Base-by-base conservation (phyloP, 2,888 invertebrate genomes). In the Antheraea yamamai region DNA sequence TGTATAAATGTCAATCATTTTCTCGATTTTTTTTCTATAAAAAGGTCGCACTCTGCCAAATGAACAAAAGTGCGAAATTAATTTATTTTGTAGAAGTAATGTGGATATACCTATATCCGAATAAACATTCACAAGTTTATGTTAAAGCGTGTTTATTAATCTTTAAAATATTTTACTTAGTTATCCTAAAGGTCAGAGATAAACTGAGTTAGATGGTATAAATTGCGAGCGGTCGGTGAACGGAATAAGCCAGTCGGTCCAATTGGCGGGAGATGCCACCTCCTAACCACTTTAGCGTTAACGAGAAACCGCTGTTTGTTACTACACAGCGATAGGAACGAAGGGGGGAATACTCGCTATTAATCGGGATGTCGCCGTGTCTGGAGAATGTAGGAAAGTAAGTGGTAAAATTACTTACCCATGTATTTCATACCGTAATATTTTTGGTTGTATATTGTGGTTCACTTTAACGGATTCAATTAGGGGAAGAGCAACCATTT, bases 251-350 rank as follows among this genome's bases (percentile, higher is more conserved):
- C 73, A 77, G 75, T 78, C 61, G 71, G 76, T 76, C 75, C 78
- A 76, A 77, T 79, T 75, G 76, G 74, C 76, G 58, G 75, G 75
- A 74, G 78, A 79, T 75, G 76, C 75, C 74, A 73, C 72, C 61
- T 75, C 52, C 76, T 76, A 74, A 79, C 82, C 78, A 79, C 76
- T 79, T 78, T 74, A 83, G 74, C 79, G 77, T 77, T 78, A 80
- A 78, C 79, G 76, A 77, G 77, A 79, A 74, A 75, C 77, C 79
- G 74, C 77, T 78, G 77, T 81, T 84, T 77, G 77, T 79, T 81
- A 80, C 80, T 77, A 77, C 79, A 68, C 74, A 76, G 74, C 70
- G 73, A 68, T 78, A 76, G 76, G 77, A 78, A 77, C 74, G 74
- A 77, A 79, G 78, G 76, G 75, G 74, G 71, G 71, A 75, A 47